Conservation (phyloP, 2,888 invertebrate genomes). For the Sturmia bella region DNA sequence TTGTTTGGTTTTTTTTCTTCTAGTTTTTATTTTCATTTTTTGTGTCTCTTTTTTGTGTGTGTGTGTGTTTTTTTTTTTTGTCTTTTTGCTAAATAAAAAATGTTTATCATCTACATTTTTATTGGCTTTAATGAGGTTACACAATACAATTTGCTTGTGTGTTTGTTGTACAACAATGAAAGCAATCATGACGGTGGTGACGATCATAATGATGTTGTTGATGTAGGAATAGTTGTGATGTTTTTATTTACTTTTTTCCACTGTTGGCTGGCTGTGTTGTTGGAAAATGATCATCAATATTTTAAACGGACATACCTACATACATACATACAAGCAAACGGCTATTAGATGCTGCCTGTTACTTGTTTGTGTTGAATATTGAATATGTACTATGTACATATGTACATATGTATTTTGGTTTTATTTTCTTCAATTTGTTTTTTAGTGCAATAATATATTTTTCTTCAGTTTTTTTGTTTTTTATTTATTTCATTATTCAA, state of each 20-base stretch:
- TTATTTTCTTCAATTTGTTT: background rate
- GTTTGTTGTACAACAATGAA: slow-evolving; percentile 10
- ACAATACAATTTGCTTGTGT: slow-evolving; percentile 51
- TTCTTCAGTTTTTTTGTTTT: slow-evolving; percentile 2
- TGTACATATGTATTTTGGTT: too few species aligned
- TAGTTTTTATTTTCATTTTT: slow-evolving; percentile 24
- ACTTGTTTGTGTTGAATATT: slow-evolving; percentile 31
- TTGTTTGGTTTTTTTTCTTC: slow-evolving; percentile 35
- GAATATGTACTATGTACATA: too few species aligned
- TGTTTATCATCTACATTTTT: slow-evolving; percentile 58
- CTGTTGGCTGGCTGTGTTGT: background rate
- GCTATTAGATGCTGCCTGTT: slow-evolving; percentile 2
- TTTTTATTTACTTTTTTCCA: background rate
- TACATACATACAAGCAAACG: background rate
- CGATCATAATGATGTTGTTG: slow-evolving; percentile 15
- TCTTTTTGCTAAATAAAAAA: slow-evolving; percentile 32
- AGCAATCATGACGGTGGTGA: slow-evolving; percentile 36
- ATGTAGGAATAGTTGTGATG: background rate
- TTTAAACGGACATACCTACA: background rate
- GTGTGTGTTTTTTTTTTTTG: background rate
- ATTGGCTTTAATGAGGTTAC: slow-evolving; percentile 69
- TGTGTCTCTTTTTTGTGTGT: too few species aligned
- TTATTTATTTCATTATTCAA: slow-evolving; percentile 21
- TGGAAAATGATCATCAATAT: slow-evolving; percentile 29
- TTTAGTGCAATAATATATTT: slow-evolving; percentile 25